A percentile compares a stretch with the other conserved stretches of the same genome.
Conservation (phyloP, 2,888 invertebrate genomes). For the Willowsia nigromaculata region DNA sequence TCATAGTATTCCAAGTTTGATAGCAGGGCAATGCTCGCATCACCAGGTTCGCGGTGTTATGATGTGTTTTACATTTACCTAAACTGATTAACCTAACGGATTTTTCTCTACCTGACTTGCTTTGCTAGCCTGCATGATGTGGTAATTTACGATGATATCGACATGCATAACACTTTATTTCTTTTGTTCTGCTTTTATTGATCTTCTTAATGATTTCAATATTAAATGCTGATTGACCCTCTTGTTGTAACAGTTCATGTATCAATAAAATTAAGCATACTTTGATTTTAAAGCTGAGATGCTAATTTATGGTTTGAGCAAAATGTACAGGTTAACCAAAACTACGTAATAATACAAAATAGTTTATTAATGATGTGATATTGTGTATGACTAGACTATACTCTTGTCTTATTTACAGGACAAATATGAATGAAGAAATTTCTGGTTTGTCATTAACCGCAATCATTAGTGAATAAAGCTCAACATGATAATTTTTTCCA, state of each 20-base stretch:
- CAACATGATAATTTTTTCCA: conserved; percentile 10
- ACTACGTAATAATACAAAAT: not conserved
- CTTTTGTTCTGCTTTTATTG: conserved; percentile 26
- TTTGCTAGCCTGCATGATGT: not conserved
- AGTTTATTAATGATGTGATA: not conserved
- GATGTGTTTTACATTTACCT: too few species aligned
- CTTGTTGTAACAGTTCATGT: not conserved
- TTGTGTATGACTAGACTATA: not conserved
- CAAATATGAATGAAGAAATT: conserved; percentile 40
- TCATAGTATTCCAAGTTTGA: too few species aligned
- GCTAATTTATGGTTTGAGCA: conserved; percentile 33
- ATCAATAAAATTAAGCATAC: not conserved
- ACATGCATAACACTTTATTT: conserved; percentile 26
- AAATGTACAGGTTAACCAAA: not conserved
- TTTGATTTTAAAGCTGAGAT: conserved; percentile 1
- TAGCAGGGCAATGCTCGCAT: too few species aligned
- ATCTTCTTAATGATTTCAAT: conserved; percentile 35
- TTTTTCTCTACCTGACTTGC: too few species aligned
- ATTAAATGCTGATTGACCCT: conserved; percentile 32
- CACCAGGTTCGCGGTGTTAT: too few species aligned
- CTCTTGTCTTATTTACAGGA: not conserved
- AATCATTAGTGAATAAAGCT: conserved; percentile 31
- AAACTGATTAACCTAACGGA: too few species aligned
- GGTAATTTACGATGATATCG: conserved; percentile 15
- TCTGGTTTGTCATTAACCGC: conserved; percentile 66